These are phyloP conservation scores for Danio aesculapii DNA, from an alignment of 2,797 vertebrate genomes.

Conservation along the genomic window DNA sequence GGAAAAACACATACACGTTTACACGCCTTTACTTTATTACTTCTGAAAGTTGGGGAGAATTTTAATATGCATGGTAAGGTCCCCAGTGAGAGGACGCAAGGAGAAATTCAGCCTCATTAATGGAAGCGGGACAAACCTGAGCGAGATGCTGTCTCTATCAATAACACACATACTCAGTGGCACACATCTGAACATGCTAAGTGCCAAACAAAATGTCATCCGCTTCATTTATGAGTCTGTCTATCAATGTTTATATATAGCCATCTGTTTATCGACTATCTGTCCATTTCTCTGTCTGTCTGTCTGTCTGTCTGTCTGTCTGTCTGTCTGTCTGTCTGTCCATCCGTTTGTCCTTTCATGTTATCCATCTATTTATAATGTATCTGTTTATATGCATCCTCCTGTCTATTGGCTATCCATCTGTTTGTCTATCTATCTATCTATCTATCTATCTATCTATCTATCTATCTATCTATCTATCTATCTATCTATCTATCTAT, in stretches of 20 bases:
- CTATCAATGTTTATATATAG: neutral
- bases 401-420: too few species aligned
- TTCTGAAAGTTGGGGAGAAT: conserved; percentile 78
- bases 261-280: neutral
- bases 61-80: conserved; percentile 78
- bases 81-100: conserved; percentile 79
- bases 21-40: conserved; percentile 64
- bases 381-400: too few species aligned
- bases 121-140: conserved; percentile 75
- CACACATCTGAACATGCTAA: neutral
- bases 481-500: too few species aligned
- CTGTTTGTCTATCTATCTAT: too few species aligned
- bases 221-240: neutral
- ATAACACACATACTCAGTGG: conserved; percentile 34
- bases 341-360: too few species aligned
- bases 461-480: too few species aligned
- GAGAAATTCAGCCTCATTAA: conserved; percentile 85
- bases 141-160: conserved; percentile 65
- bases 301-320: too few species aligned
- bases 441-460: too few species aligned
- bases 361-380: too few species aligned
- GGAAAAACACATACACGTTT: conserved; percentile 48
- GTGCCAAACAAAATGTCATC: conserved; percentile 29
- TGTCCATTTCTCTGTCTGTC: neutral
- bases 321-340: too few species aligned